Percentiles rank a stretch among this genome's conserved stretches.
phyloP scores from a whole-genome alignment of 2,113 vertebrate species.

The Amblyopsis rosae region DNA sequence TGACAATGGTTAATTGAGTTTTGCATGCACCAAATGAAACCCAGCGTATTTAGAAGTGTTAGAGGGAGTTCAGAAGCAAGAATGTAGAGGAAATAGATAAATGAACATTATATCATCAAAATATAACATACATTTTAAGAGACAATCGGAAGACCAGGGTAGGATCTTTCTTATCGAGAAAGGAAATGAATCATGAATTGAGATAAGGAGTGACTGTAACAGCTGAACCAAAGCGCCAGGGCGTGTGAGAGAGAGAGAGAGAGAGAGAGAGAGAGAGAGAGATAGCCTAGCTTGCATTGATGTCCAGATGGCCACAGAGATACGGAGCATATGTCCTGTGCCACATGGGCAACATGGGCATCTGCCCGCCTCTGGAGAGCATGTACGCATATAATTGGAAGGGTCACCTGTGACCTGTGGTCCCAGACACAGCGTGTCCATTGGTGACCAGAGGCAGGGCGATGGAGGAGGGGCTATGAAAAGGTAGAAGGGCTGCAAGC shows the following conservation, averaged over 20 bases:
- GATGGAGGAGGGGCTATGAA: not conserved
- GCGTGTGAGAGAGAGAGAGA: not conserved
- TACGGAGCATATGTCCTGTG: slow-evolving; percentile 38
- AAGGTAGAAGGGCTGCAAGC: not conserved
- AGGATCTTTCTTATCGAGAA: not conserved
- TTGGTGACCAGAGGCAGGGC: slow-evolving; percentile 24
- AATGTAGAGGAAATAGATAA: too few species aligned
- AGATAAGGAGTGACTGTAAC: not conserved
- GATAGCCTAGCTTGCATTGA: slow-evolving; percentile 3
- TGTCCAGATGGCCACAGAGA: slow-evolving; percentile 49
- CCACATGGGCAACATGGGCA: slow-evolving; percentile 26
- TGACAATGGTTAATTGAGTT: too few species aligned
- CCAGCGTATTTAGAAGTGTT: too few species aligned
- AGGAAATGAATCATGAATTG: not conserved
- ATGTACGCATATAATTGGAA: slow-evolving; percentile 15
- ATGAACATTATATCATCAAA: too few species aligned
- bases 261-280: not conserved
- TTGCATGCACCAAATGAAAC: too few species aligned
- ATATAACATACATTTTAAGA: too few species aligned
- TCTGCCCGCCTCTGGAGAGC: slow-evolving; percentile 33
- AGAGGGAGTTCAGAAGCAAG: too few species aligned
- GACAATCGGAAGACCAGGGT: too few species aligned
- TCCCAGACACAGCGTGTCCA: slow-evolving; percentile 35
- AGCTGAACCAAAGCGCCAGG: not conserved
- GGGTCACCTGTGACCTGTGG: slow-evolving; percentile 31